phyloP scores from a whole-genome alignment of 2,113 vertebrate genomes.

The Suncus etruscus region DNA sequence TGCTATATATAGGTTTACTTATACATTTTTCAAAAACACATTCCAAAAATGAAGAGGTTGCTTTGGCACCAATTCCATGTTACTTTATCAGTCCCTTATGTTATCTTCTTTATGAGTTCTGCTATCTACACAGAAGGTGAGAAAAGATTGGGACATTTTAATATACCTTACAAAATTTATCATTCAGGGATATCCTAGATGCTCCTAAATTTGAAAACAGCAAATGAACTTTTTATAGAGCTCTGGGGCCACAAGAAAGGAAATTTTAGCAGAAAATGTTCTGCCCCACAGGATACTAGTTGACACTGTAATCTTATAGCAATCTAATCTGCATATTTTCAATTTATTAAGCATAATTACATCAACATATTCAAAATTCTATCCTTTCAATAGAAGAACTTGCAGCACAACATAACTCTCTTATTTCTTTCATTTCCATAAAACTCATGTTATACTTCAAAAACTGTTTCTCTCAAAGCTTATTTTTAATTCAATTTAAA shows the following conservation, averaged over 20 bases:
- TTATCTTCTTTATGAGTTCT: slow-evolving; percentile 60
- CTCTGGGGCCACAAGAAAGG: slow-evolving; percentile 41
- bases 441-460: slow-evolving; percentile 69
- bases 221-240: slow-evolving; percentile 56
- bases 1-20: slow-evolving; percentile 12
- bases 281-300: slow-evolving; percentile 23
- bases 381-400: slow-evolving; percentile 4
- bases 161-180: slow-evolving; percentile 70
- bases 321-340: slow-evolving; percentile 23
- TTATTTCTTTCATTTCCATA: slow-evolving; percentile 57
- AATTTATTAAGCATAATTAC: slow-evolving; percentile 22
- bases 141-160: slow-evolving; percentile 63
- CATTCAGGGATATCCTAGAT: slow-evolving; percentile 60
- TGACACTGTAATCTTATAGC: slow-evolving; percentile 56
- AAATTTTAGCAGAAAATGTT: slow-evolving; percentile 48
- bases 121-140: slow-evolving; percentile 52
- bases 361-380: slow-evolving; percentile 34
- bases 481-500: slow-evolving; percentile 82
- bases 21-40: slow-evolving; percentile 57
- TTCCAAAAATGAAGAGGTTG: slow-evolving; percentile 67
- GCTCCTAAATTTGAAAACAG: slow-evolving; percentile 72
- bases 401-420: slow-evolving; percentile 39
- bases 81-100: slow-evolving; percentile 56
- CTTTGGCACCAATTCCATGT: slow-evolving; percentile 55
- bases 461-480: slow-evolving; percentile 78